Base-by-base conservation (phyloP, 2,113 vertebrate species). In the Puffinus mauretanicus region DNA sequence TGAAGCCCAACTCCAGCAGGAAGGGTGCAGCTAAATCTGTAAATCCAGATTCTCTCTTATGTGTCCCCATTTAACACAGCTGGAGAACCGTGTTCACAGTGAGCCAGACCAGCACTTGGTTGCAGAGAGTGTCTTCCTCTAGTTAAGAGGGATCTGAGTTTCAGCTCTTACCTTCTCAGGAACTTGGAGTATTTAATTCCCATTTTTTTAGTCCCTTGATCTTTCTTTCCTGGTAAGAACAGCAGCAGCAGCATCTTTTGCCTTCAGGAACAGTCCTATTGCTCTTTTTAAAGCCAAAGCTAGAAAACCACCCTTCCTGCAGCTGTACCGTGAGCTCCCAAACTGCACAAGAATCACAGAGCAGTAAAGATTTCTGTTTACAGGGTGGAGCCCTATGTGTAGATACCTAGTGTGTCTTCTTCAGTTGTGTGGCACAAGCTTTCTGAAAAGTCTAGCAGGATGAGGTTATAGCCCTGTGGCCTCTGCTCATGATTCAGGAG, bases 361-460 rank as follows among this genome's bases (percentile, higher is more conserved):
- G 57, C 38, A 10, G 36, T 60, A 26, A 38, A 67, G 40, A 65
- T 25, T n/a, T 42, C 69, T 91, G 47, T 51, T 88, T 30, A 55
- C 22, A 52, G 57, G 57, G 79, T 0, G 0, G 25, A 78, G 16
- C 16, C 16, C 46, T 42, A 1, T 4, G 10, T 12, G 2, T 8
- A 67, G 32, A 12, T 34, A 44, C 26, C 14, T 7, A 11, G 8
- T 12, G 42, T 16, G 29, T 26, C 62, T 92, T 70, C 75, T 34
- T 46, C n/a, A 46, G 40, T 15, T 6, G 3, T 1, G 25, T 29
- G 20, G 49, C 25, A 69, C 9, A 38, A 82, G 57, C 38, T 44
- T 76, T 71, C 71, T 29, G 38, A 72, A 12, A 88, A 83, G 62
- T 20, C 49, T 69, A 4, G 16, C 36, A 94, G 51, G 64, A 66